These are phyloP conservation scores for Cinclus mexicanus DNA, from an alignment of 2,113 vertebrate species.

Conservation along the genomic window DNA sequence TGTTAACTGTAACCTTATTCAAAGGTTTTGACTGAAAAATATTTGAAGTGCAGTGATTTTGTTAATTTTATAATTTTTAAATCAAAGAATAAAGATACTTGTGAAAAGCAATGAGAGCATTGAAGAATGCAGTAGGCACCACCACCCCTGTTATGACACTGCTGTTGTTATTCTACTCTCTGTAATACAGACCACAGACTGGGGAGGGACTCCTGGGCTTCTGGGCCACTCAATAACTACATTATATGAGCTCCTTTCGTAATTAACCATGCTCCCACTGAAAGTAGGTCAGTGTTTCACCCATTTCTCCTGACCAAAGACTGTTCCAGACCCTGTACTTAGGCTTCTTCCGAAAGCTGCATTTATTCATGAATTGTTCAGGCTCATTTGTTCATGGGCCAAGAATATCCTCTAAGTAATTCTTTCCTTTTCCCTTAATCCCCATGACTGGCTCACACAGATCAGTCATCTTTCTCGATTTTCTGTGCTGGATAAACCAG, in stretches of 20 bases:
- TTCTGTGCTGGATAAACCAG: background rate
- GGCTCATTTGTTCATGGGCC: constrained; percentile 9
- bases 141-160: background rate
- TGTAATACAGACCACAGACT: background rate
- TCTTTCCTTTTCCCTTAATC: constrained; percentile 46
- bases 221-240: background rate
- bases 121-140: background rate
- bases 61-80: background rate
- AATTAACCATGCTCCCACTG: background rate
- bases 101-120: background rate
- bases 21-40: background rate
- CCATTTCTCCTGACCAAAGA: background rate
- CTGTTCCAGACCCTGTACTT: background rate
- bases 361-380: background rate
- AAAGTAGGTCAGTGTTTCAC: constrained; percentile 44
- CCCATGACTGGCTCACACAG: background rate
- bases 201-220: background rate
- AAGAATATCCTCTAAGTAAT: constrained; percentile 35
- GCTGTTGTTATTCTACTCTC: background rate
- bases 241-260: background rate
- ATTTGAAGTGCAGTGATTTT: background rate
- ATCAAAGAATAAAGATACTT: background rate
- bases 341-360: background rate
- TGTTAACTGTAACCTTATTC: background rate
- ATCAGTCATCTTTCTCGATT: background rate